A percentile compares a stretch with the other conserved stretches of the same genome.
Evolutionary conservation across 2,888 invertebrate genomes (phyloP).

Genomic region (Rugalucina vietnamica): DNA sequence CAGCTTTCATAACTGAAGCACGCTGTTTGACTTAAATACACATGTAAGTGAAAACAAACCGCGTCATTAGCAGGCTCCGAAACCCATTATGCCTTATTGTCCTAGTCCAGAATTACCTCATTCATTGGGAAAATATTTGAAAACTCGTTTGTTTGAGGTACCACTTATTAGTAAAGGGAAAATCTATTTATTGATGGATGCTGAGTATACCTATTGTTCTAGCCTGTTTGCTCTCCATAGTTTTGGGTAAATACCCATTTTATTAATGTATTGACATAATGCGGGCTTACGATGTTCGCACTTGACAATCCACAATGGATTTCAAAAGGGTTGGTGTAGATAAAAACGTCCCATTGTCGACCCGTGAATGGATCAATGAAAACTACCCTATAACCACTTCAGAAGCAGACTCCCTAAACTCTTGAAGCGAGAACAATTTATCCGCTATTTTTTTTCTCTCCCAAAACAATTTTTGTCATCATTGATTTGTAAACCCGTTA

Average conservation of each 20-base stretch:
- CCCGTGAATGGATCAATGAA: slow-evolving; percentile 53
- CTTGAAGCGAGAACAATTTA: background rate
- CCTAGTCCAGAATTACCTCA: background rate
- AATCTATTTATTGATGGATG: slow-evolving; percentile 7
- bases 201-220: background rate
- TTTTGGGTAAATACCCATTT: slow-evolving; percentile 50
- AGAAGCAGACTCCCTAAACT: slow-evolving; percentile 40
- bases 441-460: background rate
- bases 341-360: slow-evolving; percentile 55
- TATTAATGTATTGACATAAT: slow-evolving; percentile 58
- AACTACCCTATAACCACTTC: slow-evolving; percentile 41
- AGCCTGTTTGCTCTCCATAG: slow-evolving; percentile 48
- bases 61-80: background rate
- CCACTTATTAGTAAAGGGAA: slow-evolving; percentile 6
- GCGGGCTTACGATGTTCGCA: slow-evolving; percentile 55
- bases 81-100: background rate
- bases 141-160: background rate
- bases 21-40: no score
- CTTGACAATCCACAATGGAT: slow-evolving; percentile 50
- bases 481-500: background rate
- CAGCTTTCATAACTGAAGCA: no score
- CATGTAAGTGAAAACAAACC: background rate
- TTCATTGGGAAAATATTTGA: slow-evolving; percentile 3
- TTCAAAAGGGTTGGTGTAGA: slow-evolving; percentile 50
- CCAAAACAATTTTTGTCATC: background rate